Conservation (phyloP, 2,113 vertebrate species). For the Pionites leucogaster region DNA sequence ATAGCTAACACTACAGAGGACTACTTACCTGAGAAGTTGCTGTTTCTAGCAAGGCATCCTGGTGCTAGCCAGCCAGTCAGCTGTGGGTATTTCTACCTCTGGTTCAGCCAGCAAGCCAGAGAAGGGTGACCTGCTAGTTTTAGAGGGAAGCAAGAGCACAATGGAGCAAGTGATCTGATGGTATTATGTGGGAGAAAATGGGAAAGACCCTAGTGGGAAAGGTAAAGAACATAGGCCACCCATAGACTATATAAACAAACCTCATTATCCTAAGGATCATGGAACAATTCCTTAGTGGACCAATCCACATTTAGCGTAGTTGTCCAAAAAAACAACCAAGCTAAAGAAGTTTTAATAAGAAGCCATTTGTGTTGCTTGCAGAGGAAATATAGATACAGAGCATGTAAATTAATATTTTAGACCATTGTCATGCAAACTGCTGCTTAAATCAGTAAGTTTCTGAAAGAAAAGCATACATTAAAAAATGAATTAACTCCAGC, state of each 20-base stretch:
- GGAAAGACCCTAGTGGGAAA: neutral
- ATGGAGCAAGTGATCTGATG: accelerated
- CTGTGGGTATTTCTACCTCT: neutral
- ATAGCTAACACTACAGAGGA: neutral
- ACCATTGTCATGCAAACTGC: neutral
- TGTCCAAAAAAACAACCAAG: neutral
- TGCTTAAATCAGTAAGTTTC: neutral
- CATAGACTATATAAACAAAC: neutral
- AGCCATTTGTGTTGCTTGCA: neutral
- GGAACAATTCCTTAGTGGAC: neutral
- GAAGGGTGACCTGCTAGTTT: neutral
- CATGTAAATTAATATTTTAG: neutral
- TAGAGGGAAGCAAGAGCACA: neutral
- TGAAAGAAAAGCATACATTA: neutral
- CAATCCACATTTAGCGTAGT: neutral
- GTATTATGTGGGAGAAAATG: neutral
- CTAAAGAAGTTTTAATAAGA: neutral
- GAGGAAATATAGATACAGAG: neutral
- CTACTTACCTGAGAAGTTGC: neutral
- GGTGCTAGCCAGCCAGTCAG: neutral
- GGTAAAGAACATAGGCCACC: neutral
- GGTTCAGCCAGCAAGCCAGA: neutral
- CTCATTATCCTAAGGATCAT: neutral
- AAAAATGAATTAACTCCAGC: neutral
- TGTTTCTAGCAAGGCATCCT: neutral